Evolutionary conservation across 2,888 invertebrate genomes (phyloP).

Genomic region (Thereva unica): DNA sequence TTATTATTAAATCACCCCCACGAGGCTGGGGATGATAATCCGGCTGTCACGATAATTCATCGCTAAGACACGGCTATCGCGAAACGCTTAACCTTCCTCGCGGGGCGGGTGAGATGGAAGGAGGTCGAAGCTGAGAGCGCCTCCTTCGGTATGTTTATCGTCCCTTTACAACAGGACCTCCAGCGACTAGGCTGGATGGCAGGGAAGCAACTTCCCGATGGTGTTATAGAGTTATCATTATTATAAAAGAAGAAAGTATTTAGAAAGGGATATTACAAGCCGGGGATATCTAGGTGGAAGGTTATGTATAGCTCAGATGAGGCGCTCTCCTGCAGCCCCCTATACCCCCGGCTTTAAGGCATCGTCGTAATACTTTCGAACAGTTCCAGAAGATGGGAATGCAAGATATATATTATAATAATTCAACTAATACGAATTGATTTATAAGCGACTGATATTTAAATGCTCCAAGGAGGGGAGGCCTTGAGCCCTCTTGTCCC

Average conservation of each 20-base stretch:
- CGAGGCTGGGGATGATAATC: conserved; percentile 40
- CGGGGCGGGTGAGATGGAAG: conserved; percentile 4
- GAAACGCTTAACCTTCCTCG: conserved; percentile 39
- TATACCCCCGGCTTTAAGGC: conserved; percentile 16
- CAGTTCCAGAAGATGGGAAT: conserved; percentile 24
- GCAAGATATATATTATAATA: conserved; percentile 38
- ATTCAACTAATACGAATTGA: conserved; percentile 44
- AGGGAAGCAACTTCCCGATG: conserved; percentile 2
- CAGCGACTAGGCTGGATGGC: conserved; percentile 6
- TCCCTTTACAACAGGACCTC: conserved; percentile 15
- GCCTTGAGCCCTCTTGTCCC: neutral
- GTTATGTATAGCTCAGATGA: neutral
- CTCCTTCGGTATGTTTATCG: conserved; percentile 21
- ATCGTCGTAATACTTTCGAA: conserved; percentile 18
- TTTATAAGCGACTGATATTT: conserved; percentile 43
- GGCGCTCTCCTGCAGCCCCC: conserved; percentile 26
- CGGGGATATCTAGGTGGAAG: conserved; percentile 1
- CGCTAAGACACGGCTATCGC: conserved; percentile 42
- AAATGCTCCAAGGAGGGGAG: conserved; percentile 35
- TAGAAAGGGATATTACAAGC: conserved; percentile 16
- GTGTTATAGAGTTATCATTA: conserved; percentile 34
- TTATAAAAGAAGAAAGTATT: conserved; percentile 33
- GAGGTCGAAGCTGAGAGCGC: neutral
- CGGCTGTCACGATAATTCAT: conserved; percentile 44
- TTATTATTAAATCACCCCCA: conserved; percentile 38